A percentile compares a stretch with the other conserved stretches of the same genome.
phyloP scores from a whole-genome alignment of 2,888 invertebrate species.

The Halictus quadricinctus region DNA sequence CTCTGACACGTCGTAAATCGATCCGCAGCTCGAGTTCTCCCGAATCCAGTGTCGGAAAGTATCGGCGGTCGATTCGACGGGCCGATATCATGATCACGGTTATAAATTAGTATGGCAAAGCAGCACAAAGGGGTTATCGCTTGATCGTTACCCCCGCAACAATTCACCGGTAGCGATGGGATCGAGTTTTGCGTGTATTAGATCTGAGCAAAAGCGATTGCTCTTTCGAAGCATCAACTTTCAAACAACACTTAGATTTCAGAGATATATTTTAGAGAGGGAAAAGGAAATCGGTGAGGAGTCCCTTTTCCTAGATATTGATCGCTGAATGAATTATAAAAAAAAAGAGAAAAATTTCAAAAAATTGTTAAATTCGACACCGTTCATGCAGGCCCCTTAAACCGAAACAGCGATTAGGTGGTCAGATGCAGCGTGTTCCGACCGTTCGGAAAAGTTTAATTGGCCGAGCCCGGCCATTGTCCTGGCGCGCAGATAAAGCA shows the following conservation, averaged over 20 bases:
- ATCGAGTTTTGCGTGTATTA: background rate
- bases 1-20: conserved; percentile 32
- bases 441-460: conserved; percentile 31
- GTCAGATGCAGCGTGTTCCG: background rate
- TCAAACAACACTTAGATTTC: no score
- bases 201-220: background rate
- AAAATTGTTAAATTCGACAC: background rate
- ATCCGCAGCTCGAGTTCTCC: background rate
- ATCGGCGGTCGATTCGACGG: background rate
- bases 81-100: background rate
- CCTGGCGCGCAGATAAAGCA: conserved; percentile 5
- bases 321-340: no score
- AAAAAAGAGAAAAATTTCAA: background rate
- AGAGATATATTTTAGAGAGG: no score
- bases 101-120: background rate
- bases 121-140: background rate
- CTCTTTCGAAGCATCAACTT: background rate
- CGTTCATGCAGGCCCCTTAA: background rate
- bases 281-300: no score
- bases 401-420: conserved; percentile 46
- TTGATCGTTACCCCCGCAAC: background rate
- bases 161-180: background rate
- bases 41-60: background rate
- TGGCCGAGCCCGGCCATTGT: conserved; percentile 15
- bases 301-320: no score